Conservation (phyloP, 1,140 invertebrate species). For the Drosophila equinoxialis region DNA sequence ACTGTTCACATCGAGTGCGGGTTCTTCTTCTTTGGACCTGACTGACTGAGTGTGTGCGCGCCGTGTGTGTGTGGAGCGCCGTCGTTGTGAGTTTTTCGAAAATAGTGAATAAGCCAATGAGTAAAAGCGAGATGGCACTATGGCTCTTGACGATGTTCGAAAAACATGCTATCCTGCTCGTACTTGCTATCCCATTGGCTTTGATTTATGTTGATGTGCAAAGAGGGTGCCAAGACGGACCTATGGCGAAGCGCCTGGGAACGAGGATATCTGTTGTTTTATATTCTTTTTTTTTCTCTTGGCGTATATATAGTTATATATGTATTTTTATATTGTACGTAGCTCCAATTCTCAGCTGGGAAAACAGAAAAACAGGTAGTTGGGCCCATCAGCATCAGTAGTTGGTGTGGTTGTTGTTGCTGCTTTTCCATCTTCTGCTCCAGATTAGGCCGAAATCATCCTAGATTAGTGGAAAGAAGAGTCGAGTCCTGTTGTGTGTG, state of each 20-base stretch:
- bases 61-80: constrained; percentile 15
- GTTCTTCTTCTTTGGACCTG: constrained; percentile 19
- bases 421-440: constrained; percentile 57
- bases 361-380: constrained; percentile 74
- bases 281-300: background rate
- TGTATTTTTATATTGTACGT: constrained; percentile 8
- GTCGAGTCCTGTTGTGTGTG: constrained; percentile 20
- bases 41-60: constrained; percentile 19
- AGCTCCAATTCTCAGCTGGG: constrained; percentile 32
- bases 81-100: constrained; percentile 58
- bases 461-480: constrained; percentile 65
- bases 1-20: constrained; percentile 7
- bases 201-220: constrained; percentile 78
- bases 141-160: constrained; percentile 63
- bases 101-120: constrained; percentile 57
- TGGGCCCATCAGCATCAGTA: constrained; percentile 47
- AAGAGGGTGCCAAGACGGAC: constrained; percentile 66
- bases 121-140: constrained; percentile 41
- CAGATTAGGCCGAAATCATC: constrained; percentile 80
- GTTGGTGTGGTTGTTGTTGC: constrained; percentile 11
- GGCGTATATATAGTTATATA: background rate
- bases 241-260: constrained; percentile 60
- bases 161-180: constrained; percentile 37
- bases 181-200: constrained; percentile 43
- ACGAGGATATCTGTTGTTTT: constrained; percentile 5